Conservation (phyloP, 2,113 vertebrate genomes). For the Psammodynastes pulverulentus region DNA sequence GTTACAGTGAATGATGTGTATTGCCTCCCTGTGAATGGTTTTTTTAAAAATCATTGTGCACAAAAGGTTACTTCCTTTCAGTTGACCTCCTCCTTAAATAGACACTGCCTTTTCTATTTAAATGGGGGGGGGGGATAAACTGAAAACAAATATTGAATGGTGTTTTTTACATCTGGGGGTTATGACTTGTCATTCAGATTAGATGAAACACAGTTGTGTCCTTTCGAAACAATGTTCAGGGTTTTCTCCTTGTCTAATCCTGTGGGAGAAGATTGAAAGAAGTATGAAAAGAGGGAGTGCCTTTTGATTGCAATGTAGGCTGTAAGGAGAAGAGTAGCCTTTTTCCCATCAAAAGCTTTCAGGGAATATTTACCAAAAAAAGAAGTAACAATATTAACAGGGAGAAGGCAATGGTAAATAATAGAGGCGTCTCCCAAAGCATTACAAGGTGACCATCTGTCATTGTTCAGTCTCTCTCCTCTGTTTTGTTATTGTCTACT, state of each 20-base stretch:
- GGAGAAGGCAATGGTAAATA: neutral
- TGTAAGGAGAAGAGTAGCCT: neutral
- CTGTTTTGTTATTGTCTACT: neutral
- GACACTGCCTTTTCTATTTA: neutral
- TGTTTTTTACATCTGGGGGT: slow-evolving; percentile 43
- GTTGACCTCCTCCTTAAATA: neutral
- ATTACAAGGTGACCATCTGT: neutral
- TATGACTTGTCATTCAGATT: neutral
- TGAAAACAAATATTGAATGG: neutral
- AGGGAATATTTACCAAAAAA: neutral
- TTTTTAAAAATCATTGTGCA: neutral
- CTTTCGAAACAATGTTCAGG: neutral
- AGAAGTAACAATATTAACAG: neutral
- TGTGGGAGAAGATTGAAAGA: neutral
- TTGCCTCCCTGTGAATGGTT: neutral
- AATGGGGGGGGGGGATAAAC: neutral
- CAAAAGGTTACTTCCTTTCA: neutral
- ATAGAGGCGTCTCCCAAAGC: neutral
- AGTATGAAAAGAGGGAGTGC: neutral
- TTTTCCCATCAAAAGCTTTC: neutral
- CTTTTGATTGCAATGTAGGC: neutral
- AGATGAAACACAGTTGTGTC: neutral
- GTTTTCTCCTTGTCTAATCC: slow-evolving; percentile 35
- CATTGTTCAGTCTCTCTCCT: rapidly evolving
- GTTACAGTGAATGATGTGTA: neutral